Conservation (phyloP, 2,888 invertebrate species). For the Gymnosoma rotundatum region DNA sequence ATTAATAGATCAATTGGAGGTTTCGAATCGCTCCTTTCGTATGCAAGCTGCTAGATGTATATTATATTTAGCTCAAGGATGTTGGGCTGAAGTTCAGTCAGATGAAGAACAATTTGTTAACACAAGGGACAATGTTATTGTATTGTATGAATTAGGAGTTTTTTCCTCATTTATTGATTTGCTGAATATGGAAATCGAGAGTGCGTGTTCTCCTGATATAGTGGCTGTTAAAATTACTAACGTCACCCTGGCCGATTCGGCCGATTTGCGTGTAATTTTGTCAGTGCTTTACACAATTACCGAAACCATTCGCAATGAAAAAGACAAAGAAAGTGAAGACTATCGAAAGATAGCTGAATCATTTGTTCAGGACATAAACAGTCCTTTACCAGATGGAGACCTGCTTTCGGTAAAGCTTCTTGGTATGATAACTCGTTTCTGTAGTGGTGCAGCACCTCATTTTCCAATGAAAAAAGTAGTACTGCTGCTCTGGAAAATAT, state of each 20-base stretch:
- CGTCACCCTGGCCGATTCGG: slow-evolving; percentile 94
- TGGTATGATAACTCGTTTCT: slow-evolving; percentile 98
- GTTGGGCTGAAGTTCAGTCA: slow-evolving; percentile 96
- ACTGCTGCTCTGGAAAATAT: slow-evolving; percentile 96
- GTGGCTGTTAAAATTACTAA: slow-evolving; percentile 88
- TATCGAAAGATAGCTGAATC: slow-evolving; percentile 83
- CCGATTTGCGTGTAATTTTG: slow-evolving; percentile 94
- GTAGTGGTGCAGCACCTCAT: slow-evolving; percentile 97
- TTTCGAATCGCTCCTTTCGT: slow-evolving; percentile 90
- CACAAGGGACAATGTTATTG: slow-evolving; percentile 92
- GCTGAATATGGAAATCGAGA: slow-evolving; percentile 97
- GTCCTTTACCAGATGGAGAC: slow-evolving; percentile 87
- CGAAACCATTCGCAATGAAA: slow-evolving; percentile 93
- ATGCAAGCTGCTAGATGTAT: slow-evolving; percentile 96
- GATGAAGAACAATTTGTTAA: slow-evolving; percentile 94
- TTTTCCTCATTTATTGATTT: slow-evolving; percentile 95
- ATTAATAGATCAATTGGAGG: slow-evolving; percentile 94
- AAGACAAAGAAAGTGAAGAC: slow-evolving; percentile 80
- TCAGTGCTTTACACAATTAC: slow-evolving; percentile 97
- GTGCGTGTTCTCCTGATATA: slow-evolving; percentile 86
- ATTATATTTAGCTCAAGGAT: slow-evolving; percentile 97
- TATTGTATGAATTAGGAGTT: slow-evolving; percentile 94
- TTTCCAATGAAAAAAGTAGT: slow-evolving; percentile 99
- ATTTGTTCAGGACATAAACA: slow-evolving; percentile 85
- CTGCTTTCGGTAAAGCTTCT: slow-evolving; percentile 93